Evolutionary conservation across 2,797 vertebrate genomes (phyloP), one percentile per base, ranked within the genome.

Genomic region (Pseudopleuronectes americanus): DNA sequence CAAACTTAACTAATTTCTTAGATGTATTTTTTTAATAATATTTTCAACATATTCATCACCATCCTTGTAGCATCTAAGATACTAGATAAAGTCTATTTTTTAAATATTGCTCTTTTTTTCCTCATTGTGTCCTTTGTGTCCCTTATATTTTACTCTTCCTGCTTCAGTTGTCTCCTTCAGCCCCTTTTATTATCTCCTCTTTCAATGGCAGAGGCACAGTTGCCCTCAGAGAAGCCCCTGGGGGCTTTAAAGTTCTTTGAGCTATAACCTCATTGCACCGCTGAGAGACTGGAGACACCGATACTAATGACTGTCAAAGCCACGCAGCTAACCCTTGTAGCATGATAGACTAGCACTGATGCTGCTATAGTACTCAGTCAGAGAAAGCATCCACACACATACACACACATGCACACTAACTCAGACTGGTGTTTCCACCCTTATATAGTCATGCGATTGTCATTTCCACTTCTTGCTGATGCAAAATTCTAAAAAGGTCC

Each of bases 281-380:
- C 69, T 38, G 64, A 77, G 74, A 73, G 79, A 77, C 74, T 52
- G 59, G 74, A 74, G 85, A 89, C 84, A 90, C 75, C 79, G 87
- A 87, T 82, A 89, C 86, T 86, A 87, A 92, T 88, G 74, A 87
- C 87, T 80, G 71, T 69, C 61, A 82, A 54, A 64, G 68, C 71
- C 76, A 17, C 60, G 57, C 69, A 38, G 53, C 64, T 48, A 41
- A 55, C 26, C 26, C 26, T 51, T 5, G 1, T 57, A 73, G 69
- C 71, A 31, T 71, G 69, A 24, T 45, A 38, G 76, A 76, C 53
- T 22, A 60, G 24, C 52, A 68, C 48, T 53, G 43, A 69, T 43
- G 62, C 64, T 54, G 24, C 48, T 55, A 43, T n/a, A 54, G 65
- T 33, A n/a, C 51, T 63, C 22, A 59, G 13, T 60, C 19, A 49